Evolutionary conservation across 2,113 vertebrate genomes (phyloP).

Genomic region (Pelusios castaneus): DNA sequence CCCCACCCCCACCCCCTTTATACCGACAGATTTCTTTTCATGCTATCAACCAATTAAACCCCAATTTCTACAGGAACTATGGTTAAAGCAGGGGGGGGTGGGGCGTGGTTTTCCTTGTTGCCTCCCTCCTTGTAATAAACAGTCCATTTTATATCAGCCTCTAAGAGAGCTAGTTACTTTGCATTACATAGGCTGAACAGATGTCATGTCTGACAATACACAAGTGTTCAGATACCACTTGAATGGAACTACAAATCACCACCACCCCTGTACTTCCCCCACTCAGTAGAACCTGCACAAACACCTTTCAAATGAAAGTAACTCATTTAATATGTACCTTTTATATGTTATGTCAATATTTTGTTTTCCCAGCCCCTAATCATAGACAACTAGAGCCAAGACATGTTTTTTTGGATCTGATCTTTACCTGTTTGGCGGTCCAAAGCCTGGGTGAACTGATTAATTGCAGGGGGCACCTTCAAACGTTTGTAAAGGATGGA

Average conservation of each 20-base stretch:
- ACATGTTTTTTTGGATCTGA: no score
- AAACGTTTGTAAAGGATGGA: conserved; percentile 96
- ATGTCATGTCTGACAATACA: not conserved
- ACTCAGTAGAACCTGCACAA: not conserved
- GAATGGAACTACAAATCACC: not conserved
- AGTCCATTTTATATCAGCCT: not conserved
- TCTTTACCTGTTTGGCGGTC: conserved; percentile 93
- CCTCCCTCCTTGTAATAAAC: not conserved
- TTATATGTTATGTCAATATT: not conserved
- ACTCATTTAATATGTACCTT: no score
- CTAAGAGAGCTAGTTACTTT: accelerated
- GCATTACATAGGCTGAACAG: accelerated
- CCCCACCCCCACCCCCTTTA: not conserved
- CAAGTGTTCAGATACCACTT: not conserved
- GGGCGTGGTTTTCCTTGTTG: not conserved
- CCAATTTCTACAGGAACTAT: no score
- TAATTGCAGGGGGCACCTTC: conserved; percentile 96
- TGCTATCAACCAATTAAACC: not conserved
- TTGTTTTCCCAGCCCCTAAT: not conserved
- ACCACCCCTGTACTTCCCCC: no score
- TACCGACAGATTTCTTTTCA: not conserved
- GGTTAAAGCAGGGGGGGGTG: no score
- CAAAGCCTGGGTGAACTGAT: conserved; percentile 97
- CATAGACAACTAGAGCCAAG: not conserved
- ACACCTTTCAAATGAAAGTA: not conserved